Evolutionary conservation across 2,888 invertebrate species (phyloP), one percentile per base, ranked within the genome.

Genomic region (Agrotis puta): DNA sequence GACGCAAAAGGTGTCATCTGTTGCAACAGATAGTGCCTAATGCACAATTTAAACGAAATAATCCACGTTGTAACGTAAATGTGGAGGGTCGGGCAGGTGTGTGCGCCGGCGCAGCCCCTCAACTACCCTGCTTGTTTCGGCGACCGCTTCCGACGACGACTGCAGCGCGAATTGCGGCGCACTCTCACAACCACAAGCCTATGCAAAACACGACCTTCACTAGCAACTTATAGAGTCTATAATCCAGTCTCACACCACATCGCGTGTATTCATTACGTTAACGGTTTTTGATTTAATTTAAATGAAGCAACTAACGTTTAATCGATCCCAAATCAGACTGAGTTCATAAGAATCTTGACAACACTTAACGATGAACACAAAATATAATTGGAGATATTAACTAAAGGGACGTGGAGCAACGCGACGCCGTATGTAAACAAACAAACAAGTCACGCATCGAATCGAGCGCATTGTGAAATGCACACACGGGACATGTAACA

Each of bases 11-110:
- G 63, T 45, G 78, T n/a, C 68, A 74, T 77, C 63, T 70, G 68
- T 80, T 67, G 69, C 69, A 70, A 72, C 57, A 72, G 74, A 73
- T 72, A 83, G 57, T 22, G 70, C 66, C 72, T 66, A 80, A 74
- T 68, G 59, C 56, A 67, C 62, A 65, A 71, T 73, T 71, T 67
- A 73, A 81, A 83, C 74, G 73, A 83, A 81, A 82, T 76, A 78
- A 84, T 77, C 74, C 66, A 56, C 72, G 70, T 71, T 77, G 61
- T 65, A 79, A 81, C 87, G 86, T 88, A 90, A 90, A 88, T 84
- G 88, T 90, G 85, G 88, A 90, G 90, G 89, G 88, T 87, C 87
- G 82, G 89, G 92, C 94, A 94, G 93, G 94, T 94, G 94, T 88
- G 88, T 84, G 88, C 87, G 86, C 89, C 87, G 86, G 85, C 86